Base-by-base conservation (phyloP, 53 echinoderm and acorn worm species). In the Apostichopus leukothele region DNA sequence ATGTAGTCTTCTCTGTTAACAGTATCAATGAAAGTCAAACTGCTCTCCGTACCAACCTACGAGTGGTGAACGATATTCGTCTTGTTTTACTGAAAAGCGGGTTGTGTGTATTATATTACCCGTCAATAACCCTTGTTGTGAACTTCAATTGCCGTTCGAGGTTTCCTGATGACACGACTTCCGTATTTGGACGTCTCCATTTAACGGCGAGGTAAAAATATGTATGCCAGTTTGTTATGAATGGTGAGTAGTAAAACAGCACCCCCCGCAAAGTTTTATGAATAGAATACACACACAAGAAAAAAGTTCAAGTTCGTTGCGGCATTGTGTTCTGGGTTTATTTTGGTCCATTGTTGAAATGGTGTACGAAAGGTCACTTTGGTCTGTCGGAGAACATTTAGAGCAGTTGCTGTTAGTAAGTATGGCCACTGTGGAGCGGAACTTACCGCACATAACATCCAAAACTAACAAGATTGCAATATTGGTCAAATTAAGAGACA, bases 111-210 rank as follows among this genome's bases (percentile, higher is more conserved):
- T 63, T 63, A 63, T 11, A 16, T 63, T 63, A 63, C 63, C 63
- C 63, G 11, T 63, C 63, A 63, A 11, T 63, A 63, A 63, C 63
- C 63, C 63, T 63, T 63, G 16, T 63, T 13, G 63, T 16, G 16
- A 63, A 11, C 63, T 63, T 16, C 11, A 63, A 13, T 63, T 11
- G 12, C 16, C 63, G 11, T 11, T 63, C 63, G 11, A 16, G 63
- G 51, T 79, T 79, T 79, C 79, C 79, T 51, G 79, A 53, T 79
- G 79, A 79, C 79, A 19, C 79, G 51, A 79, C 79, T 79, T 79
- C 79, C 79, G 53, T 79, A 53, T 79, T 79, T 79, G 79, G 79
- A 53, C 53, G 52, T 79, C 18, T 79, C 79, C 79, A 79, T 79
- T 79, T 79, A 6, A 39, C 53, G 79, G 16, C 39, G 16, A 52